Evolutionary conservation across 2,888 invertebrate genomes (phyloP), one percentile per base, ranked within the genome.

Genomic region (Allygus modestus): DNA sequence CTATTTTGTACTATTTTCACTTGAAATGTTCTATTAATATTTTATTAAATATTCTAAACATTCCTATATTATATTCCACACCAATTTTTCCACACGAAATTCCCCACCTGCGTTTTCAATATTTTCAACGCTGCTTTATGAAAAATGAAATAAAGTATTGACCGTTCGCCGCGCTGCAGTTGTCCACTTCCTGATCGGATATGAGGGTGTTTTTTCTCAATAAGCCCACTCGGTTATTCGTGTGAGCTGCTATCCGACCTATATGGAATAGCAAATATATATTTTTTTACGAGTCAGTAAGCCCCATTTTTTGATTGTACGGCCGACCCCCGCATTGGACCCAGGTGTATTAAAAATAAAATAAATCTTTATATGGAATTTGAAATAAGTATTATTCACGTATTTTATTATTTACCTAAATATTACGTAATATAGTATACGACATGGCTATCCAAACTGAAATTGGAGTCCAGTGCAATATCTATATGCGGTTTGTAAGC

Each of bases 231-330:
- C 65, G 28, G 28, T 65, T 65, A 65, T 65, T 65, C 65, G 65
- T 65, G 28, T 31, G 65, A 23, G 20, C 23, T 54, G 54, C 11
- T 54, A 20, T 23, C 54, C 54, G 23, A 65, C n/a, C 65, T 28
- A 31, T 31, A 65, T 65, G 65, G 65, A 65, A 65, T 65, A 31
- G 65, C 65, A 65, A 65, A 65, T 65, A 65, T 65, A 65, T 65
- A 65, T 65, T 54, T 46, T 54, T 31, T 28, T 28, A 65, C 65
- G 65, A 54, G 54, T 11, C 20, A 23, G 54, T 65, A 65, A 65
- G 26, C 31, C 28, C 65, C 17, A 0, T 15, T 4, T 58, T 28
- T 65, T 65, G 26, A 65, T 65, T 65, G 20, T 54, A 23, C 28
- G 51, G 51, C 20, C 31, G 12, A n/a, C 2, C 28, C 26, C 65